Evolutionary conservation across 2,888 invertebrate genomes (phyloP), one percentile per base, ranked within the genome.

Genomic region (Tubiluchus corallicola): DNA sequence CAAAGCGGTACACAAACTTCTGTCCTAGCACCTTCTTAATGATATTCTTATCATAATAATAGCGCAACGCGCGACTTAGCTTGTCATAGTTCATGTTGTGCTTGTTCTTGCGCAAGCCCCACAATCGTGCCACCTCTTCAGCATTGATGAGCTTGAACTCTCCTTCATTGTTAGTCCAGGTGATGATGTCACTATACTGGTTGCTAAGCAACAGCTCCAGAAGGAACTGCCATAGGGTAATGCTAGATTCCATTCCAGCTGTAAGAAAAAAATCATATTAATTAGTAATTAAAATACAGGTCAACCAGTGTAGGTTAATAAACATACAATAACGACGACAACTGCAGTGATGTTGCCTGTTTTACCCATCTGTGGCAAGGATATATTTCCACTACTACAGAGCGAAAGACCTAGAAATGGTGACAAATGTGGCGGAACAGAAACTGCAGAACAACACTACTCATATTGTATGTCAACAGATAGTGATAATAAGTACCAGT

Each of bases 51-150:
- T 72, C 71, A 54, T 72, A 72, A 55, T 74, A 74, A 54, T 74
- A 74, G 17, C 73, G 58, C 5, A 74, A 61, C 2, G 74, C 74
- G n/a, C 74, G 61, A 47, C 69, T 69, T 41, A 74, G 62, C 55
- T 74, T 74, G 60, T 74, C 74, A 54, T 74, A 74, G 59, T 74
- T 74, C 74, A 74, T 74, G 54, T 72, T 70, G 41, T 68, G 70
- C 53, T 71, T 71, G 55, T 73, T 72, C 55, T 74, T 74, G n/a
- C 73, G 59, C 40, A 67, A 58, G 2, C 74, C 74, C 74, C 74
- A 74, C 29, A 74, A 59, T 21, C 65, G 58, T 4, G 74, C 74
- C 44, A 74, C 74, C 48, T 71, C 70, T 52, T 72, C 71, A 1
- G 71, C 69, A 49, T 71, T 68, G 40, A 70, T 54, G 38, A 71